These are phyloP conservation scores for Gymnarchus niloticus DNA, from an alignment of 2,113 vertebrate genomes.

Conservation along the genomic window DNA sequence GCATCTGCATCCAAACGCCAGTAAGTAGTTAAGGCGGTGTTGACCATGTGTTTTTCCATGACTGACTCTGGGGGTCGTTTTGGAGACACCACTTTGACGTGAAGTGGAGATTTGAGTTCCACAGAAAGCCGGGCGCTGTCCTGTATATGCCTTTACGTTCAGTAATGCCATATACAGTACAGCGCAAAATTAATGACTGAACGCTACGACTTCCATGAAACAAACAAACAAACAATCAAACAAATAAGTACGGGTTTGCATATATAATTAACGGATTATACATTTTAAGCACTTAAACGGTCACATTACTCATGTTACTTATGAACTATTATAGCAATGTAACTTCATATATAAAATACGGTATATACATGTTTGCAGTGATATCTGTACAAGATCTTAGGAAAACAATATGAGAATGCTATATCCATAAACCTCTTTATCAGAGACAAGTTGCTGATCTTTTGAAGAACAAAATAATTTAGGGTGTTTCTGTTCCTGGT, in stretches of 20 bases:
- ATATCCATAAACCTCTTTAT: neutral
- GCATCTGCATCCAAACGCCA: conserved; percentile 20
- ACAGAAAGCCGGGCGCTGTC: neutral
- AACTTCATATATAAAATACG: no score
- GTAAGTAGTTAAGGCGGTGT: neutral
- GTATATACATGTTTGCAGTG: no score
- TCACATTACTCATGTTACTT: no score
- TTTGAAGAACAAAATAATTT: neutral
- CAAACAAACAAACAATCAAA: neutral
- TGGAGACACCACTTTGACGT: neutral
- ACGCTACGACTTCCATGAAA: no score
- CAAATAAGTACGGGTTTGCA: neutral
- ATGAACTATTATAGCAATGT: neutral
- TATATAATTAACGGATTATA: neutral
- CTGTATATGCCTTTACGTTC: neutral
- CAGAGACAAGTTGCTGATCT: neutral
- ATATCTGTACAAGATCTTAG: no score
- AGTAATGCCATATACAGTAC: no score
- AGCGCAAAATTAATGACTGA: no score
- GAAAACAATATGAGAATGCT: no score
- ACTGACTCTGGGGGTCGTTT: neutral
- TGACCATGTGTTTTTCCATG: neutral
- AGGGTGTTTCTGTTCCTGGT: neutral
- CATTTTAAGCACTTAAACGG: neutral
- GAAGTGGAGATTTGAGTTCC: neutral